These are phyloP conservation scores for Odocoileus virginianus DNA, from an alignment of 2,113 vertebrate genomes.

Conservation along the genomic window DNA sequence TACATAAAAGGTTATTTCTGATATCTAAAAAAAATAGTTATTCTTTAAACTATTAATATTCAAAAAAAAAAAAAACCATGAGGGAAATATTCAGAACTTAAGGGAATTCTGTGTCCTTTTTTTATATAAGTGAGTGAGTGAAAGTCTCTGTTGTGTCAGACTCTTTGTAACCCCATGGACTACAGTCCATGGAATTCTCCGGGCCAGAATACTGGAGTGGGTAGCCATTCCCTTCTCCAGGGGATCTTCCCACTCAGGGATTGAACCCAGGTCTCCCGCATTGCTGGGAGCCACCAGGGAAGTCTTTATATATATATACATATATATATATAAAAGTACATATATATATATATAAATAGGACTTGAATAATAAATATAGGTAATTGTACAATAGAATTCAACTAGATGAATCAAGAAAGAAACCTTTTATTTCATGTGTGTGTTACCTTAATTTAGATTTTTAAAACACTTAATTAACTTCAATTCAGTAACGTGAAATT, in stretches of 20 bases:
- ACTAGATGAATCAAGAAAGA: background rate
- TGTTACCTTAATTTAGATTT: background rate
- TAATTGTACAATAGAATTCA: background rate
- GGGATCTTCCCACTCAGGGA: background rate
- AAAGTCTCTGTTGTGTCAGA: background rate
- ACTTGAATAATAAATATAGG: background rate
- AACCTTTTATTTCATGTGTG: background rate
- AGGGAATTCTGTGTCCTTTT: background rate
- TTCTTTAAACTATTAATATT: background rate
- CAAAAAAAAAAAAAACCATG: background rate
- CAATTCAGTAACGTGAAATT: background rate
- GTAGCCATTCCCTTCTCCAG: background rate
- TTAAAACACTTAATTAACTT: background rate
- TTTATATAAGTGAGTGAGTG: background rate
- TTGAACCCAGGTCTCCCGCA: background rate
- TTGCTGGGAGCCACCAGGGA: background rate
- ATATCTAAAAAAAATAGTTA: background rate
- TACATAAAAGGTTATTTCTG: background rate
- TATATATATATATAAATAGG: background rate
- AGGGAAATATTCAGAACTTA: background rate
- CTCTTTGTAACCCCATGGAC: background rate
- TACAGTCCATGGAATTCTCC: background rate
- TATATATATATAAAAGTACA: no score
- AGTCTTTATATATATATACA: background rate
- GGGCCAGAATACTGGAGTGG: background rate